phyloP scores from a whole-genome alignment of 2,797 vertebrate genomes.

The Acomys russatus region DNA sequence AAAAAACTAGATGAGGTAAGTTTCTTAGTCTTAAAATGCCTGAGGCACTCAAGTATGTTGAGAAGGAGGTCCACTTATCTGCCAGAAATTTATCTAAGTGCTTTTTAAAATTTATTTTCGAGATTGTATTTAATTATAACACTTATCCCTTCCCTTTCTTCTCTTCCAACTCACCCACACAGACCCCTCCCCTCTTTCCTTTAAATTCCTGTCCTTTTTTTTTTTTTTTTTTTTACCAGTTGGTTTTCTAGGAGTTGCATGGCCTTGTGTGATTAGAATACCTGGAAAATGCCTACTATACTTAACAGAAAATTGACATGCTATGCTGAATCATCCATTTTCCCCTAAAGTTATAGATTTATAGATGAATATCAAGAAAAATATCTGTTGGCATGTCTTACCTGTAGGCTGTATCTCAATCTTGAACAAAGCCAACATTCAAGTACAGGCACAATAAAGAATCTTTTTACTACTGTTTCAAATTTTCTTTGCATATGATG shows the following conservation, averaged over 20 bases:
- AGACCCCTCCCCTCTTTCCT: neutral
- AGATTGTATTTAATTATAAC: neutral
- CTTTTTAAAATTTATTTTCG: neutral
- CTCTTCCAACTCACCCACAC: neutral
- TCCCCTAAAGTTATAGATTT: neutral
- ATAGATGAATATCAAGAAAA: neutral
- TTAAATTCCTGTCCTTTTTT: neutral
- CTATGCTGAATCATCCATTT: conserved; percentile 3
- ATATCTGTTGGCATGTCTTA: neutral
- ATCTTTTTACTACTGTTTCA: neutral
- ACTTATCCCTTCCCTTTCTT: no score
- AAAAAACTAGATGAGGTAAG: conserved; percentile 34
- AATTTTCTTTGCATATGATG: conserved; percentile 28
- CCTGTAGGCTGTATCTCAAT: neutral
- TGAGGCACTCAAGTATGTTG: neutral
- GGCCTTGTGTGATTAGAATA: neutral
- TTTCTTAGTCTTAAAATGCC: conserved; percentile 39
- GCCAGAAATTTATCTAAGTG: conserved; percentile 31
- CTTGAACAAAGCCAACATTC: neutral
- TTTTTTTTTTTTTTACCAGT: no score
- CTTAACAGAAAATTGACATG: neutral
- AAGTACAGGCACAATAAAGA: neutral
- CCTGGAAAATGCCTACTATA: neutral
- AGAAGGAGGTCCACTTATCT: neutral
- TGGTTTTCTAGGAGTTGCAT: neutral